These are phyloP conservation scores for Odontomyia ornata DNA, from an alignment of 2,888 invertebrate genomes.

Conservation along the genomic window DNA sequence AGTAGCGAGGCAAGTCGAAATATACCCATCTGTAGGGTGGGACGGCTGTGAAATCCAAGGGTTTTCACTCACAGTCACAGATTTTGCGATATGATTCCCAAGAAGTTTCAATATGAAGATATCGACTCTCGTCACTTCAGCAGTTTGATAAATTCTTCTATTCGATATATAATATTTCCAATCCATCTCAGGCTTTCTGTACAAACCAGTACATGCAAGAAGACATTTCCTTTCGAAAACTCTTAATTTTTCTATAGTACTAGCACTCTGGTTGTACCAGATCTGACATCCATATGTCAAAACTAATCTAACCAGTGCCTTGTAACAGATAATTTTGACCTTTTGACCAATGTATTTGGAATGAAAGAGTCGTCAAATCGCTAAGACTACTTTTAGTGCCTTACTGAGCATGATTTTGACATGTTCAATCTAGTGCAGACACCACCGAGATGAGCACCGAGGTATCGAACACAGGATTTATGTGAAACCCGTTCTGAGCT, in stretches of 20 bases:
- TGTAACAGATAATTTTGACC: background rate
- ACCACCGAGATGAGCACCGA: constrained; percentile 25
- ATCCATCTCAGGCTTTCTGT: background rate
- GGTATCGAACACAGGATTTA: background rate
- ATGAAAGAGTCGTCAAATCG: background rate
- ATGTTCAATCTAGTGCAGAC: background rate
- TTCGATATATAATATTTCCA: background rate
- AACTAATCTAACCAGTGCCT: background rate
- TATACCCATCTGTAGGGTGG: background rate
- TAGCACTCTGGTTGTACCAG: constrained; percentile 32
- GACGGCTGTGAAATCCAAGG: background rate
- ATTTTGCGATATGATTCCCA: background rate
- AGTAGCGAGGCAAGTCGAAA: no score
- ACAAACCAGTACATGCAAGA: background rate
- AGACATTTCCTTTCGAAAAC: constrained; percentile 5
- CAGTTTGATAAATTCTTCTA: background rate
- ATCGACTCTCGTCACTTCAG: background rate
- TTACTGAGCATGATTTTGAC: background rate
- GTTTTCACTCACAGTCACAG: background rate
- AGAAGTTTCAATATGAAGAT: background rate
- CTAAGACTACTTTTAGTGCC: background rate
- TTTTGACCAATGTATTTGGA: background rate
- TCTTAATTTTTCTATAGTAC: constrained; percentile 18
- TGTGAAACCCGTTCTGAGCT: background rate
- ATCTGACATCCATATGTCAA: constrained; percentile 23